These are phyloP conservation scores for Dasyurus viverrinus DNA, from an alignment of 2,113 vertebrate genomes.

Conservation along the genomic window DNA sequence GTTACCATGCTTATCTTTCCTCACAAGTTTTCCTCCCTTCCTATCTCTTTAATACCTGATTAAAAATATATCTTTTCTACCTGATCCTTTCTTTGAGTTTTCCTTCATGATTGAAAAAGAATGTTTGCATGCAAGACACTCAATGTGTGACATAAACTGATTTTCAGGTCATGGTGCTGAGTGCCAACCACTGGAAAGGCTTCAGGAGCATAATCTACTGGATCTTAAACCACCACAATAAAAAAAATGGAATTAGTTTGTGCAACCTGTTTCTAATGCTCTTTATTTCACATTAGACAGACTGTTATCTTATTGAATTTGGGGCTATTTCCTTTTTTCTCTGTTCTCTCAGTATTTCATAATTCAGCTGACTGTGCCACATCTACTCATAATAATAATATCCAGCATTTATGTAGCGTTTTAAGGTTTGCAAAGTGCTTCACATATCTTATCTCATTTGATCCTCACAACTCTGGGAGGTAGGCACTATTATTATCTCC, in stretches of 20 bases:
- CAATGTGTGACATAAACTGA: not conserved
- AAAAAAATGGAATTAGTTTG: not conserved
- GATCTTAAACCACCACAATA: not conserved
- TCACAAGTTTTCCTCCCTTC: not conserved
- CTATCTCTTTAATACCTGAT: not conserved
- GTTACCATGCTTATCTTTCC: not conserved
- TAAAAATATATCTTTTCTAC: constrained; percentile 8
- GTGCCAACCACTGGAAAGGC: not conserved
- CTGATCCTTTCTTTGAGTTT: not conserved
- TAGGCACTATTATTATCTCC: not conserved
- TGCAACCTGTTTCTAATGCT: not conserved
- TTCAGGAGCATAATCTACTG: not conserved
- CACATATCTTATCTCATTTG: not conserved
- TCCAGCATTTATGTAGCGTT: not conserved
- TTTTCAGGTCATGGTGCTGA: not conserved
- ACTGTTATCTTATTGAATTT: constrained; percentile 19
- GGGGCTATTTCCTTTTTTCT: not conserved
- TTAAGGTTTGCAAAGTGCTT: not conserved
- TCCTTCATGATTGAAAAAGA: constrained; percentile 20
- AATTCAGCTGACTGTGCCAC: constrained; percentile 13
- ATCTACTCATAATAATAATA: constrained; percentile 29
- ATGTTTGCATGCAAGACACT: not conserved
- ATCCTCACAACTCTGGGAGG: not conserved
- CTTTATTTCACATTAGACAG: not conserved
- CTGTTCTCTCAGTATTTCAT: not conserved